Conservation (phyloP, 1,140 invertebrate genomes). For the Zophobas atratus region DNA sequence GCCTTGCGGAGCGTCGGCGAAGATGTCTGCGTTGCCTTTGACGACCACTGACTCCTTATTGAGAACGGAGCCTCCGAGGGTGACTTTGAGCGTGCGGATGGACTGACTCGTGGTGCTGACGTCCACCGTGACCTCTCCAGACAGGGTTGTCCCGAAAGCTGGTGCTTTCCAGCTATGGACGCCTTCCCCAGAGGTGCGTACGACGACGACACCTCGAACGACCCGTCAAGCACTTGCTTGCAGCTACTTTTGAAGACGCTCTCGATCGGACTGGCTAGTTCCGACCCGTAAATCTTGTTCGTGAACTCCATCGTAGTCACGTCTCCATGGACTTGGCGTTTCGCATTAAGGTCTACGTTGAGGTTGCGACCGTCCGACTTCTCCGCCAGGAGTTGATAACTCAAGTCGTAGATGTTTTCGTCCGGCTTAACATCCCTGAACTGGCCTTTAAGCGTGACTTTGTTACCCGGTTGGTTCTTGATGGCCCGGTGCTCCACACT, state of each 20-base stretch:
- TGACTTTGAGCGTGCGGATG: conserved; percentile 69
- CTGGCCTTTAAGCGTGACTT: conserved; percentile 62
- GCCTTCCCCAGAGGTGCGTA: conserved; percentile 51
- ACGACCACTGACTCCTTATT: conserved; percentile 44
- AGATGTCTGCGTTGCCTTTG: conserved; percentile 46
- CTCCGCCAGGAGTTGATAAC: conserved; percentile 62
- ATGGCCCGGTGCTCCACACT: conserved; percentile 70
- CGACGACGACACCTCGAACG: conserved; percentile 57
- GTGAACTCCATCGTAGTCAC: conserved; percentile 44
- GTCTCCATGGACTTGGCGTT: conserved; percentile 67
- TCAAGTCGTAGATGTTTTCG: conserved; percentile 66
- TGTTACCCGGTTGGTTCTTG: conserved; percentile 71
- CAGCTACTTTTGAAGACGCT: conserved; percentile 58
- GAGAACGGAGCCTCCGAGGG: conserved; percentile 56
- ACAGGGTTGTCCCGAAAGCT: conserved; percentile 67
- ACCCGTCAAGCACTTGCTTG: conserved; percentile 53
- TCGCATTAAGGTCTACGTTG: conserved; percentile 65
- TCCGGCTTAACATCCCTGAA: conserved; percentile 69
- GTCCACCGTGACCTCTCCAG: conserved; percentile 64
- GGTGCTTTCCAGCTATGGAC: conserved; percentile 65
- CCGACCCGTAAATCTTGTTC: conserved; percentile 66
- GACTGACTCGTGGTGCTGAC: conserved; percentile 70
- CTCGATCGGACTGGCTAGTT: conserved; percentile 66
- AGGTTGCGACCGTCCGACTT: conserved; percentile 67
- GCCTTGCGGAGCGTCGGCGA: conserved; percentile 44